Evolutionary conservation across 2,888 invertebrate species (phyloP), one percentile per base, ranked within the genome.

Genomic region (Xestia ashworthii): DNA sequence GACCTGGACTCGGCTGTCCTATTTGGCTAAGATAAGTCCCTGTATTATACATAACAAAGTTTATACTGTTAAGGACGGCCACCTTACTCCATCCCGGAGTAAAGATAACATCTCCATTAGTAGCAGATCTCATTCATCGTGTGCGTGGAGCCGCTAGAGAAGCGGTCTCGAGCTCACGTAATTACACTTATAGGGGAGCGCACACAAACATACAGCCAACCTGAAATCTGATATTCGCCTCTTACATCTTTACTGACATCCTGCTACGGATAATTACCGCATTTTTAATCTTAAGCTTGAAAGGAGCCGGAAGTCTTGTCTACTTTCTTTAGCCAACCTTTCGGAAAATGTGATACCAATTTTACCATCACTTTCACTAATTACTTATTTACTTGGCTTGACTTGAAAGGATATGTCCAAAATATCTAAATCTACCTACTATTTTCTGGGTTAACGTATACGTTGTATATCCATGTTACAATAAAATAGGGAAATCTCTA

Each of bases 71-170:
- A 92, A 94, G 92, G 92, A 90, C 90, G 93, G 92, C 92, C 92
- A 95, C 95, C 95, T 95, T 94, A 92, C 94, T 95, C 92, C 91
- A 94, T 95, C 93, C 93, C 82, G 89, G 91, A 92, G 90, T 88
- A 89, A 89, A 93, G 96, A 96, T 96, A 96, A 95, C 92, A 95
- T 95, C 95, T 94, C 94, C 94, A 96, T 96, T 95, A 95, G 95
- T 93, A 92, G 93, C 92, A 94, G 93, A 94, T 93, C 92, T 93
- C 94, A 95, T 96, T 95, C 95, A 94, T 94, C 93, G 93, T 93
- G 93, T 94, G 94, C 93, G 94, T 94, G 92, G 90, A 90, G 83
- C 87, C 89, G 89, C 89, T 89, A 88, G 90, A 91, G 91, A 92
- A 92, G 90, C 86, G 91, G 87, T 86, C 90, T 89, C 87, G 87